Base-by-base conservation (phyloP, 1,140 invertebrate species). In the Probaryconus sp. region DNA sequence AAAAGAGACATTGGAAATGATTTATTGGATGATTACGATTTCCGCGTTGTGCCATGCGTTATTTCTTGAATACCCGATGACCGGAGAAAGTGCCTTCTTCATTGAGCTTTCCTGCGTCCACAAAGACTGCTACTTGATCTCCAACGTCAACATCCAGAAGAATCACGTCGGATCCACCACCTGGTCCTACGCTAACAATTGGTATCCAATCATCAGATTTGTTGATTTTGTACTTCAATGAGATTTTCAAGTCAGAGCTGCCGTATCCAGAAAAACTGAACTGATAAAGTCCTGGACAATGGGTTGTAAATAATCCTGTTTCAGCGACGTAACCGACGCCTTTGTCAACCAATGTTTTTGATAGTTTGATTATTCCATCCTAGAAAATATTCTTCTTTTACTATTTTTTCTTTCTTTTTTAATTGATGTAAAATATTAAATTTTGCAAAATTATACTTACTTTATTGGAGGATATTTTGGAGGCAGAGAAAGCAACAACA, bases 211-310 rank as follows among this genome's bases (percentile, higher is more conserved):
- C 76, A 2, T 85, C 81, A 2, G 82, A 79, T 45, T 85, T 83
- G 10, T 78, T 81, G 3, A 68, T 21, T 76, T 87, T 88, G 37
- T 76, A 77, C 74, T 87, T 89, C 28, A 88, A 45, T 13, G 79
- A 83, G 3, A 89, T 48, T n/a, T 67, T 70, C 31, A 88, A 55
- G 31, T 85, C 82, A 26, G 65, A 53, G 38, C 78, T 81, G 10
- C 86, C 85, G 40, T 86, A 85, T 7, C 84, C 88, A 10, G 86
- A 83, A 64, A 89, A 89, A 21, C 85, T 86, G 74, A 90, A 88
- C 58, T 89, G 89, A 56, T 90, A 89, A 5, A 89, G 79, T 20
- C 88, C 89, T 9, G 89, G 88, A 71, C 89, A 90, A 64, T 89
- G 86, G 0, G 85, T 86, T 16, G 87, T 89, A 72, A 90, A 90